These are phyloP conservation scores for Helicorthomorpha holstii DNA, from an alignment of 1,140 invertebrate species.

Conservation along the genomic window DNA sequence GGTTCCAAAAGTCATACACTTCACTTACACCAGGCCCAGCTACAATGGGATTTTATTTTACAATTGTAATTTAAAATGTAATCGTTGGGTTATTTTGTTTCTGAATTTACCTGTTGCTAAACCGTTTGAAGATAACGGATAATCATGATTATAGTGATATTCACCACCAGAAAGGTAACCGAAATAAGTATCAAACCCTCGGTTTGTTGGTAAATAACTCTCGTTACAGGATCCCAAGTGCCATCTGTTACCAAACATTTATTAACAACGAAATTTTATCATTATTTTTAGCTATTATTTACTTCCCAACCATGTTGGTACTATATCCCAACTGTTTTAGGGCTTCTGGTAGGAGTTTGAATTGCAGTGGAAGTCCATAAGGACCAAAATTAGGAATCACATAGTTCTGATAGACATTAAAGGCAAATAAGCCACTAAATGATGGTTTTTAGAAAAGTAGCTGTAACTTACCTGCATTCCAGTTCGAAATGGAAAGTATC, in stretches of 20 bases:
- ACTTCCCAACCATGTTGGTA: slow-evolving; percentile 12
- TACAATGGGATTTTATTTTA: too few species aligned
- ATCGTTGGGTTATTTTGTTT: too few species aligned
- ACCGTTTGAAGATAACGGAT: too few species aligned
- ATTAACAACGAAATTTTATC: background rate
- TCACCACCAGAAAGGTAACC: slow-evolving; percentile 65
- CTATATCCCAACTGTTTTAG: background rate
- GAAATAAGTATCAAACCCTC: slow-evolving; percentile 73
- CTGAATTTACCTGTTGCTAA: too few species aligned
- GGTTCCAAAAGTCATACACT: background rate
- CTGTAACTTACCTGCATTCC: slow-evolving; percentile 16
- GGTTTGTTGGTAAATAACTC: slow-evolving; percentile 53
- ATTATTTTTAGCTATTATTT: background rate
- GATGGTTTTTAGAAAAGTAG: too few species aligned
- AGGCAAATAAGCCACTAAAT: background rate
- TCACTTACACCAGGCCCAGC: background rate
- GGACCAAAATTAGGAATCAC: background rate
- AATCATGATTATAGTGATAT: slow-evolving; percentile 58
- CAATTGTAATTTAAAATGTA: too few species aligned
- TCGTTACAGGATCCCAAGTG: slow-evolving; percentile 52
- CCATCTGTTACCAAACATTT: slow-evolving; percentile 58
- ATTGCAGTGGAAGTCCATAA: background rate
- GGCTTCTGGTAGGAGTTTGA: background rate
- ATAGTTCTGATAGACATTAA: background rate
- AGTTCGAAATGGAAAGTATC: slow-evolving; percentile 52